Evolutionary conservation across 2,113 vertebrate genomes (phyloP).

Genomic region (Rhagologus leucostigma): DNA sequence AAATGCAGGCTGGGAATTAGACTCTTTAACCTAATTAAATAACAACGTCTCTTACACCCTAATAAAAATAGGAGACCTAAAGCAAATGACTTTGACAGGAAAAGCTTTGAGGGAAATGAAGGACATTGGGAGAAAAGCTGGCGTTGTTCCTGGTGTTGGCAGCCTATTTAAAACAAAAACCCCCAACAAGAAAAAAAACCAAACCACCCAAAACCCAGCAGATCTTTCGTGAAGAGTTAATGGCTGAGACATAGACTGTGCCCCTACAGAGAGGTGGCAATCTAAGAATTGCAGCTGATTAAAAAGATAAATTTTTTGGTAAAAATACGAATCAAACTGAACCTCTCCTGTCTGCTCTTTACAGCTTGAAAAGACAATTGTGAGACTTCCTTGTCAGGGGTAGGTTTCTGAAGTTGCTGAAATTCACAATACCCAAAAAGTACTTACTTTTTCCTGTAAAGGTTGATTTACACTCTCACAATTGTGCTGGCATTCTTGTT

Average conservation of each 20-base stretch:
- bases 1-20: slow-evolving; percentile 36
- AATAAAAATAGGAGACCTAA: slow-evolving; percentile 45
- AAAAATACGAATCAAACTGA: background rate
- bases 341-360: background rate
- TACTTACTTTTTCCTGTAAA: accelerated
- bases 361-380: background rate
- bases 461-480: background rate
- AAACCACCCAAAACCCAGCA: background rate
- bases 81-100: slow-evolving; percentile 10
- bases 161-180: background rate
- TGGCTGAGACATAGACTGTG: background rate
- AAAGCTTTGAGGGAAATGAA: background rate
- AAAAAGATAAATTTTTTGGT: background rate
- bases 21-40: slow-evolving; percentile 60
- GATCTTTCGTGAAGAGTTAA: background rate
- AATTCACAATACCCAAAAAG: background rate
- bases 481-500: accelerated
- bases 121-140: background rate
- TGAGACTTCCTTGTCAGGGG: background rate
- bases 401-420: background rate
- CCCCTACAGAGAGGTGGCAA: background rate
- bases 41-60: background rate
- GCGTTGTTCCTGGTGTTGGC: background rate
- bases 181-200: background rate
- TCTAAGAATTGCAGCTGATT: background rate